phyloP scores from a whole-genome alignment of 1,140 invertebrate species.

The Lordiphosa stackelbergi region DNA sequence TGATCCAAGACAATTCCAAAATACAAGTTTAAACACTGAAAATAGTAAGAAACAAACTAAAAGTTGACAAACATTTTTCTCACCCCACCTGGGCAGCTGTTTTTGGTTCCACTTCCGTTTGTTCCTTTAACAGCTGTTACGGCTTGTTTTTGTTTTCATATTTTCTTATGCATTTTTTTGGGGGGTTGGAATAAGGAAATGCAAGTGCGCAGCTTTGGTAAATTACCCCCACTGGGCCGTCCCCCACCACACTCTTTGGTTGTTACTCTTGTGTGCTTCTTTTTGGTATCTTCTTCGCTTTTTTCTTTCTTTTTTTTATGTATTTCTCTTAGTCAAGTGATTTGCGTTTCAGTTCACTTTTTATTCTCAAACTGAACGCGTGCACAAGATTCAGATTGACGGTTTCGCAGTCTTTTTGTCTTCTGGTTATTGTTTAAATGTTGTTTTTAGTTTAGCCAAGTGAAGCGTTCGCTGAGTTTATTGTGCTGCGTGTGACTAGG shows the following conservation, averaged over 20 bases:
- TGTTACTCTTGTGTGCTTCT: conserved; percentile 24
- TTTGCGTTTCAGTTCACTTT: conserved; percentile 68
- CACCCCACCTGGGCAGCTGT: conserved; percentile 25
- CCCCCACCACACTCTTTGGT: conserved; percentile 6
- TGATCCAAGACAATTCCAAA: too few relatives aligned
- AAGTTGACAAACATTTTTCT: conserved; percentile 2
- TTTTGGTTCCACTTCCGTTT: conserved; percentile 48
- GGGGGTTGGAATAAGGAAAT: conserved; percentile 40
- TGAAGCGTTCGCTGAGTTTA: conserved; percentile 23
- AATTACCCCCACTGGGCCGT: conserved; percentile 16
- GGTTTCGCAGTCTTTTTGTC: conserved; percentile 19
- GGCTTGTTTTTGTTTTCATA: conserved; percentile 37
- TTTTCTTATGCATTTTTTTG: conserved; percentile 1
- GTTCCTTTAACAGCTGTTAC: conserved; percentile 58
- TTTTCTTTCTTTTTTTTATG: conserved; percentile 30
- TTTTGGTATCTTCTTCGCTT: conserved; percentile 54
- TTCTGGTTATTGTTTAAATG: conserved; percentile 21
- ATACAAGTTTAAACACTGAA: too few relatives aligned
- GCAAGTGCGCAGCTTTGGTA: conserved; percentile 63
- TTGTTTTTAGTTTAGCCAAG: conserved; percentile 5
- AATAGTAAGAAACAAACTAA: too few relatives aligned
- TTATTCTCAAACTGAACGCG: conserved; percentile 56
- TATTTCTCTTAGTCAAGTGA: conserved; percentile 48
- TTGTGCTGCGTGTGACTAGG: conserved; percentile 2
- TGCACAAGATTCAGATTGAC: conserved; percentile 41